Evolutionary conservation across 2,888 invertebrate species (phyloP), one percentile per base, ranked within the genome.

Genomic region (Tachina fera): DNA sequence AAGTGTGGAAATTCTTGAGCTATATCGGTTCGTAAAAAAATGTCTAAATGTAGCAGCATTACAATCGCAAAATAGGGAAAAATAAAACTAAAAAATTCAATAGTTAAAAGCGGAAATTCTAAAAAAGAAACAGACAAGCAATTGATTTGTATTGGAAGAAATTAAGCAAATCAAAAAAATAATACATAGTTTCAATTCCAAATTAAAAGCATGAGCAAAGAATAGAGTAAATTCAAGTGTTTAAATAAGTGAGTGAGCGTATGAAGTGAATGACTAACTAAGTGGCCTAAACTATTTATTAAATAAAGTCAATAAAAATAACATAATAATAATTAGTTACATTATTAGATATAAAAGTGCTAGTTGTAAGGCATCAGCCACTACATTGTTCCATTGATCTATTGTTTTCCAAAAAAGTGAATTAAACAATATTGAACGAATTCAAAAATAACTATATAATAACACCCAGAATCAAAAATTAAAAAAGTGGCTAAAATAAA

Each of bases 1-100:
- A 83, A 87, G 82, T 78, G 39, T 75, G 83, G 75, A 87, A 87
- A 87, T 86, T 87, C 87, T 87, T 87, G 84, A 78, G 83, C 83
- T 87, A 86, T 86, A 80, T 86, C 80, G 68, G 86, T 86, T 61
- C 61, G 82, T 53, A 16, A 72, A 78, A 79, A 70, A 53, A 83
- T 49, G 61, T 78, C 81, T 85, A 78, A 85, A 85, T 75, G 85
- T 86, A 82, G 85, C 75, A 82, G 85, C 75, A 79, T 79, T 82
- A 86, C 41, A 81, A 68, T 80, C 41, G 49, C 41, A 68, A 74
- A 81, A 74, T 60, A 72, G 65, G 43, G 47, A 63, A 41, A 68
- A 53, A 49, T 61, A 67, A 49, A 61, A 68, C 56, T 43, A 47
- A 16, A 43, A 72, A 60, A 81, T 68, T 49, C 72, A 78, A 74